Evolutionary conservation across 1,140 invertebrate genomes (phyloP).

Genomic region (Ladona fulva): DNA sequence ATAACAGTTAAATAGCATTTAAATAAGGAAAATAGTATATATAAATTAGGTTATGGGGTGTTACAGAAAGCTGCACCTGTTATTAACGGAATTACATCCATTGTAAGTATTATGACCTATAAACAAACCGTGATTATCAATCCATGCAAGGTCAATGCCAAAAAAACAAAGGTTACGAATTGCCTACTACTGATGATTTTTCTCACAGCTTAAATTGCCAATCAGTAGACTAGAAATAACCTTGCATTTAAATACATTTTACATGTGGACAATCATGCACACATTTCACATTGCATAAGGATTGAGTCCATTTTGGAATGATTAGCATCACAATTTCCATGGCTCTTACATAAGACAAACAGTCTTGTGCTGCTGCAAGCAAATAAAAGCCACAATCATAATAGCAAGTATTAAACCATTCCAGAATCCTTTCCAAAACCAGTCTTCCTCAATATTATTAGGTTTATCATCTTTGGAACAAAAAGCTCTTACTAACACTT

Average conservation of each 20-base stretch:
- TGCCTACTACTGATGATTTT: neutral
- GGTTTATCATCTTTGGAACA: conserved; percentile 1
- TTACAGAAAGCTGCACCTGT: neutral
- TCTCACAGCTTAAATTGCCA: neutral
- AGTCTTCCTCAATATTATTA: neutral
- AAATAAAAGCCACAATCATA: conserved; percentile 7
- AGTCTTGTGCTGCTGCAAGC: conserved; percentile 7
- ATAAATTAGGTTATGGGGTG: too few species aligned
- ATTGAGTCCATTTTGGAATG: conserved; percentile 9
- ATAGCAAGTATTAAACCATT: neutral
- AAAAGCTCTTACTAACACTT: neutral
- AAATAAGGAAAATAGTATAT: neutral
- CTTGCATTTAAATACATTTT: neutral
- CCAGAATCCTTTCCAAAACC: neutral
- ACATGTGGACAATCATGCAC: neutral
- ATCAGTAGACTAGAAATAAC: conserved; percentile 2
- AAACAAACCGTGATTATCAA: neutral
- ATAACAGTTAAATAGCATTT: neutral
- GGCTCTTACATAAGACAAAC: neutral
- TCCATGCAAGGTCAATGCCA: neutral
- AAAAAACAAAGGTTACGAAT: neutral
- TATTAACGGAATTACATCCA: neutral
- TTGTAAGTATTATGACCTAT: neutral
- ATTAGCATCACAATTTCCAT: conserved; percentile 1
- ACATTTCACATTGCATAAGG: conserved; percentile 1